phyloP scores from a whole-genome alignment of 92 coral and sea anemone species.

The Paramuricea clavata region DNA sequence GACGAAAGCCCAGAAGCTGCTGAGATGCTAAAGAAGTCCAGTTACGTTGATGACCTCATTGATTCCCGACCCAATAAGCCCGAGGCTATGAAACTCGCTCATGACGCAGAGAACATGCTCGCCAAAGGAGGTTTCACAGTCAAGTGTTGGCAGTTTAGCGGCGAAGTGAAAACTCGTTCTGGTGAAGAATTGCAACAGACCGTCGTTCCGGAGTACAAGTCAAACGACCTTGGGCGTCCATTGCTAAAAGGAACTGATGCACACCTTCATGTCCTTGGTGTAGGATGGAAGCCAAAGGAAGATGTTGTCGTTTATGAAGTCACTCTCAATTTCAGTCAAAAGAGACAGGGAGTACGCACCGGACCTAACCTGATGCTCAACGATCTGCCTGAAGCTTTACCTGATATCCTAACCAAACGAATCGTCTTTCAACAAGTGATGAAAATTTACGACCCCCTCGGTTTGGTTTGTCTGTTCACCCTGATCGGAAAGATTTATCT shows the following conservation, averaged over 20 bases:
- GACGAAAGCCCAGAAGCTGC: constrained; percentile 61
- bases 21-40: constrained; percentile 59
- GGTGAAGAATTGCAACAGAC: background rate
- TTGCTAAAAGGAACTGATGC: constrained; percentile 23
- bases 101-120: constrained; percentile 45
- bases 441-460: constrained; percentile 77
- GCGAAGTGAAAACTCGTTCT: background rate
- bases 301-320: constrained; percentile 62
- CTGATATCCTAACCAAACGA: constrained; percentile 61
- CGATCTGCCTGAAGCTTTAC: constrained; percentile 65
- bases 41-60: constrained; percentile 55
- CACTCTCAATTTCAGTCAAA: constrained; percentile 65
- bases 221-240: background rate
- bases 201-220: background rate
- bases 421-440: constrained; percentile 71
- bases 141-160: too few relatives aligned
- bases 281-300: constrained; percentile 65
- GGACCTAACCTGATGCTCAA: constrained; percentile 53
- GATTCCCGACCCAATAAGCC: background rate
- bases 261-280: constrained; percentile 65
- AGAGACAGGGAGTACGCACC: constrained; percentile 21
- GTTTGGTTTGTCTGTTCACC: constrained; percentile 73
- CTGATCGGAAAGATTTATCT: constrained; percentile 67
- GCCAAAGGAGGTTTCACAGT: constrained; percentile 30
- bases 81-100: constrained; percentile 37